Base-by-base conservation (phyloP, 2,888 invertebrate genomes). In the Achlya flavicornis region DNA sequence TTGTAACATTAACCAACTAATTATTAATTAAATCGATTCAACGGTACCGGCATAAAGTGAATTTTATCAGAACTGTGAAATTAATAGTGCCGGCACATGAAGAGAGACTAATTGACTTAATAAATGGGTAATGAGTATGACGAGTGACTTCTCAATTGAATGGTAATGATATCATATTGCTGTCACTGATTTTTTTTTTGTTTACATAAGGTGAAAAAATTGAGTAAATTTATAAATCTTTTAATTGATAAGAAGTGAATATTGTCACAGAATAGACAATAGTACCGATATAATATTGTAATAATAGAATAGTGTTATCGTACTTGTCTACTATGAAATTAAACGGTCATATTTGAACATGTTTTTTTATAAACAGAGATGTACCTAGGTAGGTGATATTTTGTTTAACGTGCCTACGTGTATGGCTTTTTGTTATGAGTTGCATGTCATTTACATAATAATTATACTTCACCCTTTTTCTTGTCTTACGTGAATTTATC, bases 61-160 rank as follows among this genome's bases (percentile, higher is more conserved):
- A 62, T 71, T 67, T 66, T 72, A 72, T 72, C 66, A 64, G 69
- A 74, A 73, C 70, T 72, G 66, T 75, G 73, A 68, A 72, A 74
- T 71, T 72, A 67, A 81, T 79, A 72, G 62, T 64, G 58, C 63
- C 68, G 65, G 65, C 66, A 67, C 70, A 71, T 66, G 62, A 66
- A 63, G 62, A 16, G 16, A 53, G 53, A 4, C 58, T 62, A 65
- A 71, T 67, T 67, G 67, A 64, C 68, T 61, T 67, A 61, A 48
- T 59, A 67, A 69, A 74, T 64, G 66, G 68, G 64, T 64, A 64
- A 35, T 61, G 33, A 38, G 41, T 61, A 66, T 65, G 58, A 64
- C 59, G 57, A 8, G 63, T 66, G 66, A 61, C 64, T 41, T 60
- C 64, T 66, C 26, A 62, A 63, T n/a, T 69, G 69, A 61, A 64